A percentile compares a stretch with the other conserved stretches of the same genome.
phyloP scores from a whole-genome alignment of 2,888 invertebrate species.

The Prosopocoilus inquinatus region DNA sequence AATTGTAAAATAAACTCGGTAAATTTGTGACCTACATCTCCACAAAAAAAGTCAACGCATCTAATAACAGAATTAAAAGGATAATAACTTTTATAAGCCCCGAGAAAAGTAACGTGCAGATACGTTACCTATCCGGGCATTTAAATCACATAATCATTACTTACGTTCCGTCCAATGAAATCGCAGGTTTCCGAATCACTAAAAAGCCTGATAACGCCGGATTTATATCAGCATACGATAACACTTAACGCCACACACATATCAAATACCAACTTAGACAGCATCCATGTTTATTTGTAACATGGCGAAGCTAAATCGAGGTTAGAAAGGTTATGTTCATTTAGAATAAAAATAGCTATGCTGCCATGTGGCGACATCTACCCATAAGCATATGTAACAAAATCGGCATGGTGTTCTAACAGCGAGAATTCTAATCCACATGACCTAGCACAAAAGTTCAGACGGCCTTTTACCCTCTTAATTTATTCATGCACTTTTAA shows the following conservation, averaged over 20 bases:
- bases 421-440: too few relatives aligned
- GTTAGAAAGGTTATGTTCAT: slow-evolving; percentile 5
- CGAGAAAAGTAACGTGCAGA: not conserved
- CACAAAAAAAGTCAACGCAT: not conserved
- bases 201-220: not conserved
- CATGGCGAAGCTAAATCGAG: slow-evolving; percentile 5
- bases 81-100: not conserved
- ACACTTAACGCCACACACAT: not conserved
- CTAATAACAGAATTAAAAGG: not conserved
- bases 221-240: not conserved
- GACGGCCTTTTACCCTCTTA: too few relatives aligned
- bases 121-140: not conserved
- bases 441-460: too few relatives aligned
- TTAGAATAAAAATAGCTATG: too few relatives aligned
- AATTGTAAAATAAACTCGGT: too few relatives aligned
- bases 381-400: too few relatives aligned
- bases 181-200: not conserved
- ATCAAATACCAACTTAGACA: not conserved
- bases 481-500: too few relatives aligned
- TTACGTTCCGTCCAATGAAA: slow-evolving; percentile 1
- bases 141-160: not conserved
- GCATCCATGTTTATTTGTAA: slow-evolving; percentile 8
- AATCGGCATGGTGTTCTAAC: too few relatives aligned
- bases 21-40: not conserved
- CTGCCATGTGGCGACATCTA: too few relatives aligned